A percentile compares a stretch with the other conserved stretches of the same genome.
Conservation (phyloP, 2,888 invertebrate species). For the Atherix ibis region DNA sequence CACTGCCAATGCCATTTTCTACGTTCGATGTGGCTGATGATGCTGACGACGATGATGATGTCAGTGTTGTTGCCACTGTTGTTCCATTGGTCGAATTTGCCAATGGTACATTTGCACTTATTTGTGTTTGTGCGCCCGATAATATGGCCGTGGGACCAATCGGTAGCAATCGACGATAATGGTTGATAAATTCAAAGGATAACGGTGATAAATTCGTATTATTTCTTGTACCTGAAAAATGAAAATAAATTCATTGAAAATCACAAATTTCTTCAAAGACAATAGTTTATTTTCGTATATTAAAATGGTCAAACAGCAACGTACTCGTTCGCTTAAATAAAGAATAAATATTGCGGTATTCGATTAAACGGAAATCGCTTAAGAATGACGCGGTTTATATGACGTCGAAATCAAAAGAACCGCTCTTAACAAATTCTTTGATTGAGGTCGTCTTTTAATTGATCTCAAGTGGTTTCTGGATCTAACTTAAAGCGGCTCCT, state of each 20-base stretch:
- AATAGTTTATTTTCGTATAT: no score
- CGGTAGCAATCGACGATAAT: constrained; percentile 12
- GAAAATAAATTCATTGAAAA: constrained; percentile 2
- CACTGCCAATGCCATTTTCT: constrained; percentile 2
- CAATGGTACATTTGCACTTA: background rate
- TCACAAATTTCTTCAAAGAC: no score
- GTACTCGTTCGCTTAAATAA: background rate
- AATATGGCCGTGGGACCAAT: constrained; percentile 11
- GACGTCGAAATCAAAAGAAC: background rate
- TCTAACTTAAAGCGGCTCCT: no score
- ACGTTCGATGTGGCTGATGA: constrained; percentile 1
- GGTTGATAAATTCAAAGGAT: constrained; percentile 12
- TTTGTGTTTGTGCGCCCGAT: constrained; percentile 2
- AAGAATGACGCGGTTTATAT: no score
- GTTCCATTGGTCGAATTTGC: background rate
- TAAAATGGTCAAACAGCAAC: background rate
- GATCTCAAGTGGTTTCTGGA: constrained; percentile 8
- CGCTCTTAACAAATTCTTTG: constrained; percentile 6
- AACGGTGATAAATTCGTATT: constrained; percentile 9
- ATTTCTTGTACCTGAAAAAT: constrained; percentile 9
- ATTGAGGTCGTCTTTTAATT: constrained; percentile 10
- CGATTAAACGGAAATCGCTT: background rate
- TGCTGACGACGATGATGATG: no score
- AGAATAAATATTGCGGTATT: background rate
- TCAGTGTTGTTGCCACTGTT: constrained; percentile 2